Conservation (phyloP, 2,113 vertebrate genomes). For the Scophthalmus maximus region DNA sequence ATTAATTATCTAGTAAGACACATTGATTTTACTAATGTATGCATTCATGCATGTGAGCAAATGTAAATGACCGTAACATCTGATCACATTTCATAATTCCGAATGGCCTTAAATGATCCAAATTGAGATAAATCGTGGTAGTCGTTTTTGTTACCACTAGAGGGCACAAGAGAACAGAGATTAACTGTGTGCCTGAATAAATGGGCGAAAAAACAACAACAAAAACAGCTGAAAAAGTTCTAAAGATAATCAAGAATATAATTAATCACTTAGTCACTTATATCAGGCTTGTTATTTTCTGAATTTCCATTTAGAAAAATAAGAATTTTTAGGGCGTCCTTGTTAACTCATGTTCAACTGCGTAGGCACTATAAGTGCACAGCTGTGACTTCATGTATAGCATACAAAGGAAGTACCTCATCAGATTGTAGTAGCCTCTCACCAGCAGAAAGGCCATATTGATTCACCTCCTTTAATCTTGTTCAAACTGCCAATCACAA, state of each 20-base stretch:
- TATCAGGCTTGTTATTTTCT: too few species aligned
- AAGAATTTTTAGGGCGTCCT: neutral
- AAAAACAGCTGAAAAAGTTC: neutral
- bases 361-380: neutral
- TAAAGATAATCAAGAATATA: neutral
- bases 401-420: conserved; percentile 15
- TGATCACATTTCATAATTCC: too few species aligned
- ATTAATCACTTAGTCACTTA: neutral
- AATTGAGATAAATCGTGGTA: neutral
- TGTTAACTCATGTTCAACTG: neutral
- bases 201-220: neutral
- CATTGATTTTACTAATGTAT: neutral
- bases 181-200: neutral
- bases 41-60: too few species aligned
- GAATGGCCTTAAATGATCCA: too few species aligned
- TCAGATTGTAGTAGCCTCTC: neutral
- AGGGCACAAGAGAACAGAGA: conserved; percentile 19
- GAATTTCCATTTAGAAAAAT: too few species aligned
- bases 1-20: neutral
- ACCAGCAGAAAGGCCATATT: neutral
- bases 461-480: conserved; percentile 4
- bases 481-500: neutral
- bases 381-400: conserved; percentile 8
- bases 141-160: conserved; percentile 33
- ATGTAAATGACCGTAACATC: too few species aligned